These are phyloP conservation scores for Drosophila anomelani DNA, from an alignment of 2,888 invertebrate genomes.

Conservation along the genomic window DNA sequence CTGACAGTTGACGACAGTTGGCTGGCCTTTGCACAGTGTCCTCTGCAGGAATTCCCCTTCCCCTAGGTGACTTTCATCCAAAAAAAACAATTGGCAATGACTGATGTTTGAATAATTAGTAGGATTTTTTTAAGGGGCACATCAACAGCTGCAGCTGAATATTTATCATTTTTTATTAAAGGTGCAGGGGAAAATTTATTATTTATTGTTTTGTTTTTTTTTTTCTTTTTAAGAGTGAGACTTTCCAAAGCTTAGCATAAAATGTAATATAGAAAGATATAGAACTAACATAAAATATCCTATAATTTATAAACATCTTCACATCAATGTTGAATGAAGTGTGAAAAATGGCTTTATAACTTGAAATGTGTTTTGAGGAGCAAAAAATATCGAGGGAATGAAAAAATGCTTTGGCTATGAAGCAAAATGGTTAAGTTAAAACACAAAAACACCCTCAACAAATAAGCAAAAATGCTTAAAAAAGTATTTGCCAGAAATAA, in stretches of 20 bases:
- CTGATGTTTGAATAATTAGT: constrained; percentile 23
- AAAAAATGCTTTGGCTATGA: neutral
- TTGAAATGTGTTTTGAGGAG: neutral
- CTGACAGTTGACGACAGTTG: constrained; percentile 57
- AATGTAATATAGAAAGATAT: neutral
- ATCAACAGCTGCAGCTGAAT: neutral
- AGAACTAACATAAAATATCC: neutral
- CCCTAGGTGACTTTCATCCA: no score
- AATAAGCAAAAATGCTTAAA: neutral
- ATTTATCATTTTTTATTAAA: neutral
- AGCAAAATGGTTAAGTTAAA: neutral
- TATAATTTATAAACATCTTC: neutral
- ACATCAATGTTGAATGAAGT: constrained; percentile 1
- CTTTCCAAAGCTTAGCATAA: neutral
- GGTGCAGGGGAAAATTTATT: no score
- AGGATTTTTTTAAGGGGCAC: constrained; percentile 3
- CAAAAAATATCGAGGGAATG: no score
- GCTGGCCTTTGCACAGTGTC: constrained; percentile 13
- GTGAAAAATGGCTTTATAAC: neutral
- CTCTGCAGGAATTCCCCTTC: constrained; percentile 5
- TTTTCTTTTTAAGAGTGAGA: neutral
- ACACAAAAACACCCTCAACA: neutral
- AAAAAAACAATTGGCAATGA: constrained; percentile 7
- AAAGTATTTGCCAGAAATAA: neutral
- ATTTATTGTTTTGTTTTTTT: neutral